Evolutionary conservation across 1,140 invertebrate genomes (phyloP), one percentile per base, ranked within the genome.

Genomic region (Subanguina moxae): DNA sequence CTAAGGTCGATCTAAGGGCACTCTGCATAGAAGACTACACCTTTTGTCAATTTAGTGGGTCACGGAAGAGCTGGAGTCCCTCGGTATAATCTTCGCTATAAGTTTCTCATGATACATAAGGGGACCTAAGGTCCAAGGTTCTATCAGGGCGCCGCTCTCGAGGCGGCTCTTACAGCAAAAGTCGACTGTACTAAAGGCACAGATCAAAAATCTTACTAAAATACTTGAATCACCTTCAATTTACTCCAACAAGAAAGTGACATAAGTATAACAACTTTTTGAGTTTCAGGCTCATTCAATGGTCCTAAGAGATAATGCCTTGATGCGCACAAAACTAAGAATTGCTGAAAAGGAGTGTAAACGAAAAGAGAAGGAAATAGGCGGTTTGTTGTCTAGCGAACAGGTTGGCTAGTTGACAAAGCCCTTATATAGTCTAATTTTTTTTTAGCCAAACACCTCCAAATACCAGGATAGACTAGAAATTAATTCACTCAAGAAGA

Each of bases 401-500:
- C 25, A 17, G 0, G 48, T 48, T 25, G 38, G 17, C 15, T 46
- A 56, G 15, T 62, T 56, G 23, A 30, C 15, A 0, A 21, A 1
- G 9, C 9, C 62, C 8, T 58, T 19, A 8, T 19, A n/a, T 64
- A 56, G 9, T 64, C 9, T 13, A 17, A 8, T 56, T 1, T 11
- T 56, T 21, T 56, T 23, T 56, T 17, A 8, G 62, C 11, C 19
- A 11, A 58, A 64, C 25, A 13, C 62, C 25, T 64, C 62, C 5
- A 1, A n/a, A 68, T 11, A 72, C 9, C 66, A 68, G 11, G 62
- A 68, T 45, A 30, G 71, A 42, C 25, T 74, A 21, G 27, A 74
- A 38, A 1, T 74, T n/a, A 73, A 68, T 43, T 46, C 74, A 0
- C 46, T 76, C 15, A 66, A 65, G 42, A 61, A 70, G 28, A 76